These are phyloP conservation scores for Polietes domitor DNA, from an alignment of 2,888 invertebrate species.

Conservation along the genomic window DNA sequence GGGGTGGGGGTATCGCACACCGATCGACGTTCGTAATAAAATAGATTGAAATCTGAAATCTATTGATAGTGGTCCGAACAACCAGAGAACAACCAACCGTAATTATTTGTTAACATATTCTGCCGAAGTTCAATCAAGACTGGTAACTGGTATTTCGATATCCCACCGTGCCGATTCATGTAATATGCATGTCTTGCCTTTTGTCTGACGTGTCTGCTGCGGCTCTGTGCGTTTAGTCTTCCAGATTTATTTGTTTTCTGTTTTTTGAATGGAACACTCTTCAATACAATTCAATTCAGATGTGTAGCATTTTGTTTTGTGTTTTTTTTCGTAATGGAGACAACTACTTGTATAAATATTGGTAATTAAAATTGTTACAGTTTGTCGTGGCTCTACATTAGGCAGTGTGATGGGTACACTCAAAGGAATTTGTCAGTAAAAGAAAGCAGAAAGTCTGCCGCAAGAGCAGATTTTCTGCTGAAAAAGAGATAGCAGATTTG, in stretches of 20 bases:
- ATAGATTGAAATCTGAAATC: constrained; percentile 53
- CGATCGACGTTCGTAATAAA: constrained; percentile 20
- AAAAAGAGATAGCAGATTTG: no score
- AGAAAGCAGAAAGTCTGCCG: no score
- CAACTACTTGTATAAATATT: no score
- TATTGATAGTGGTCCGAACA: constrained; percentile 13
- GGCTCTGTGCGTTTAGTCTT: background rate
- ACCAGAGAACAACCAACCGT: background rate
- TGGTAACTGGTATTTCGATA: constrained; percentile 30
- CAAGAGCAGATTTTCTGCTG: no score
- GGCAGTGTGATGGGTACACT: no score
- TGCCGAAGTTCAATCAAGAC: background rate
- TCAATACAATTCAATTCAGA: background rate
- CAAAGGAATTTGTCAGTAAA: no score
- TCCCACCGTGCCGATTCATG: constrained; percentile 36
- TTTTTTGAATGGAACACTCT: background rate
- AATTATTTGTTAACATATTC: constrained; percentile 38
- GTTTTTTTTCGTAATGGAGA: background rate
- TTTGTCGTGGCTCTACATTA: no score
- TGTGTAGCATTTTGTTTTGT: background rate
- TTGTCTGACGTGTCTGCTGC: constrained; percentile 3
- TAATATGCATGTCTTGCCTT: constrained; percentile 38
- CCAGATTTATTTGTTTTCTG: background rate
- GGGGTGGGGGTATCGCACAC: background rate
- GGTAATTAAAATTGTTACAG: no score